phyloP scores from a whole-genome alignment of 1,140 invertebrate species.

The Dendroctonus ponderosae region DNA sequence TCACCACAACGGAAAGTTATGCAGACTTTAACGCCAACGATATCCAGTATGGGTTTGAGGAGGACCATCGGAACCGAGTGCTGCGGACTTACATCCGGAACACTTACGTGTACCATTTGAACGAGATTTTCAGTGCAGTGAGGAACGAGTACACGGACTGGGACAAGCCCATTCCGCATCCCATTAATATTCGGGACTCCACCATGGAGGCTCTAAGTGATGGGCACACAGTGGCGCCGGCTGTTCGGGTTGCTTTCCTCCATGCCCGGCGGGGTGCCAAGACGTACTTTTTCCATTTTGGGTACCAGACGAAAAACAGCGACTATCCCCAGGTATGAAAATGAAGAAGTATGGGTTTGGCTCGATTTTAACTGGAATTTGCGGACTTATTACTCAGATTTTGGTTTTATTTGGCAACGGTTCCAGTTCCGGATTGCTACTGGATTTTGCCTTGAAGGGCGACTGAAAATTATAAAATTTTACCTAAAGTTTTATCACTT shows the following conservation, averaged over 20 bases:
- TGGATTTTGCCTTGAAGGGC: no score
- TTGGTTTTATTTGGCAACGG: no score
- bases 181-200: conserved; percentile 79
- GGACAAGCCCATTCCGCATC: conserved; percentile 81
- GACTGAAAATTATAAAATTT: no score
- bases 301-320: conserved; percentile 73
- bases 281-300: conserved; percentile 79
- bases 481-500: no score
- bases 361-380: no score
- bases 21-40: conserved; percentile 73
- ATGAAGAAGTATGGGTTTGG: no score
- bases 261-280: conserved; percentile 67
- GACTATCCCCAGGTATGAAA: conserved; percentile 66
- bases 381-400: no score
- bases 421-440: no score
- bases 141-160: conserved; percentile 92
- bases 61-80: conserved; percentile 70
- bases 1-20: conserved; percentile 73
- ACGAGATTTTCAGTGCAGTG: conserved; percentile 88
- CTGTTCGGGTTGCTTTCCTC: conserved; percentile 67
- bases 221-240: conserved; percentile 72
- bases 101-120: conserved; percentile 82
- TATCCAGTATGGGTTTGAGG: conserved; percentile 74
- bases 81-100: conserved; percentile 83
- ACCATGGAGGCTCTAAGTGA: conserved; percentile 87